Evolutionary conservation across 92 coral and sea anemone genomes (phyloP).

Genomic region (Heteractis magnifica): DNA sequence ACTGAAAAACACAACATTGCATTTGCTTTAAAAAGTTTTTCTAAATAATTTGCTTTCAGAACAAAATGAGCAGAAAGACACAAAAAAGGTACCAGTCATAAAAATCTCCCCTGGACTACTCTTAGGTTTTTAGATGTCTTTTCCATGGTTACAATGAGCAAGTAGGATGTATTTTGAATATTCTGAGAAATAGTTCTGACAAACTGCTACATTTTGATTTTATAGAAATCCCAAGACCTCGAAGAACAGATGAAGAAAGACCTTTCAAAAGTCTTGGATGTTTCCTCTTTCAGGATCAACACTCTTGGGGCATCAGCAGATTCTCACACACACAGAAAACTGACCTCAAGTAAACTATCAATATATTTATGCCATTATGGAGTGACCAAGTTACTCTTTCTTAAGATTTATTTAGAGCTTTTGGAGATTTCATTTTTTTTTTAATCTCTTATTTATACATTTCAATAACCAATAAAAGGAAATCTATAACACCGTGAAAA

Average conservation of each 20-base stretch:
- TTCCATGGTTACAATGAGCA: not conserved
- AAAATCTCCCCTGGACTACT: not conserved
- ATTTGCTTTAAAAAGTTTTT: no score
- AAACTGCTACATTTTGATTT: not conserved
- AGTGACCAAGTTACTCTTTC: no score
- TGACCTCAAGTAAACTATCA: constrained; percentile 7
- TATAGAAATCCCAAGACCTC: constrained; percentile 50
- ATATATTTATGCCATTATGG: no score
- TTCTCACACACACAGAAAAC: not conserved
- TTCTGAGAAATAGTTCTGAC: not conserved
- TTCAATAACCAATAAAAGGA: no score
- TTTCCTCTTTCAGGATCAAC: constrained; percentile 71
- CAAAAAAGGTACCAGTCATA: constrained; percentile 30
- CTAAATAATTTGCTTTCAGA: constrained; percentile 24
- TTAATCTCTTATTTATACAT: no score
- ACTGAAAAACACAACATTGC: no score
- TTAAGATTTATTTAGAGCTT: no score
- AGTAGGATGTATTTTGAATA: not conserved
- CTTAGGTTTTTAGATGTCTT: not conserved
- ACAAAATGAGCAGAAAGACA: constrained; percentile 23
- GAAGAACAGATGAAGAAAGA: constrained; percentile 69
- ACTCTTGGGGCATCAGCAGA: not conserved
- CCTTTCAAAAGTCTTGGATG: constrained; percentile 81
- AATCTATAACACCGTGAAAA: no score
- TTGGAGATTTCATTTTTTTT: no score